Percentiles rank a stretch among this genome's conserved stretches.
Evolutionary conservation across 2,113 vertebrate species (phyloP).

Genomic region (Beaufortia kweichowensis): DNA sequence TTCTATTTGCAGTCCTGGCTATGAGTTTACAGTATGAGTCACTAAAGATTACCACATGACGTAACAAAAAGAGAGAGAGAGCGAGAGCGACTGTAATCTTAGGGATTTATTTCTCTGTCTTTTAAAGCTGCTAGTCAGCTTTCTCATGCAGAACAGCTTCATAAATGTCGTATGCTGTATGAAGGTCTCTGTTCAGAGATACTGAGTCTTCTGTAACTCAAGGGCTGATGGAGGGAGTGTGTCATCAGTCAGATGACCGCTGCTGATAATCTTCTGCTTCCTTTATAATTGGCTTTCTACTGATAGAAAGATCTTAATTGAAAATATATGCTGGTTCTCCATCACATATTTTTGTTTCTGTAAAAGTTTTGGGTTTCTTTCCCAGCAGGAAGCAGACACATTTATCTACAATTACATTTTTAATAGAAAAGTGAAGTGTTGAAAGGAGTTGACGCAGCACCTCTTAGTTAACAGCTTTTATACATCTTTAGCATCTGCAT

Average conservation of each 20-base stretch:
- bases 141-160: background rate
- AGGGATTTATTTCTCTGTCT: constrained; percentile 19
- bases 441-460: too few relatives aligned
- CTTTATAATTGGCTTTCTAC: background rate
- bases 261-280: background rate
- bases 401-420: too few relatives aligned
- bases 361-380: background rate
- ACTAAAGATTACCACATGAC: constrained; percentile 22
- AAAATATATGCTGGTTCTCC: background rate
- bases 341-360: background rate
- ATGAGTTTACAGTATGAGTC: constrained; percentile 15
- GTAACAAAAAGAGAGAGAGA: too few relatives aligned
- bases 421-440: too few relatives aligned
- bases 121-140: too few relatives aligned
- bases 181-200: too few relatives aligned
- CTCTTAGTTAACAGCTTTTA: too few relatives aligned
- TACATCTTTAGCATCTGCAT: too few relatives aligned
- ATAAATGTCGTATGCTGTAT: too few relatives aligned
- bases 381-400: background rate
- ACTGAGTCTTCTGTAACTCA: too few relatives aligned
- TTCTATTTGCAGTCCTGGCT: background rate
- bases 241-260: constrained; percentile 5
- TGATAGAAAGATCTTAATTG: background rate
- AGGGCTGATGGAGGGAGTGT: background rate
- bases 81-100: too few relatives aligned